Evolutionary conservation across 2,797 vertebrate species (phyloP).

Genomic region (Pipistrellus pygmaeus): DNA sequence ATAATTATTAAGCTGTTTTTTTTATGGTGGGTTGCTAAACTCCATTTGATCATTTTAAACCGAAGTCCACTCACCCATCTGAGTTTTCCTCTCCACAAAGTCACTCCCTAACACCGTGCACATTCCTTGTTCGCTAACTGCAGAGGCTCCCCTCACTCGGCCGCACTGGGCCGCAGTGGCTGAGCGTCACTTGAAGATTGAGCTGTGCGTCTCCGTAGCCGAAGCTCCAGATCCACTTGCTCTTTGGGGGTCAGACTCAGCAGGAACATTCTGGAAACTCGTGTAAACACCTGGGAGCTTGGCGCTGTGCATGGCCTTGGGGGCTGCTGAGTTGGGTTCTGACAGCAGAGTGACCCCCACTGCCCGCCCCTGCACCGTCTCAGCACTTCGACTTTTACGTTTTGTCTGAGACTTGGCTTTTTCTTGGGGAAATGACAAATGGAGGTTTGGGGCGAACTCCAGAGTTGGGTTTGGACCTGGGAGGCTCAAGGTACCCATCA

Average conservation of each 20-base stretch:
- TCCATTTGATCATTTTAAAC: background rate
- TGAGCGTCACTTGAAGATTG: background rate
- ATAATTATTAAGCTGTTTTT: background rate
- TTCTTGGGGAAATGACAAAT: background rate
- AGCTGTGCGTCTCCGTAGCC: background rate
- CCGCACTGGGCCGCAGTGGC: too few relatives aligned
- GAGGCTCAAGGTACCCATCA: accelerated
- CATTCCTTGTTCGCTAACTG: accelerated
- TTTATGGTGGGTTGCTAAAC: background rate
- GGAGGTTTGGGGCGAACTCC: background rate
- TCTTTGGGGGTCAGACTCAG: background rate
- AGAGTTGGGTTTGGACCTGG: background rate
- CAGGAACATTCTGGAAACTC: background rate
- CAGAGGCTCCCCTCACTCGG: background rate
- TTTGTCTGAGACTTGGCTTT: background rate
- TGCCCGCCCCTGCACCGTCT: background rate
- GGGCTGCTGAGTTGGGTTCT: background rate
- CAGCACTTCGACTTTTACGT: background rate
- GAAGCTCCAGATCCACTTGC: background rate
- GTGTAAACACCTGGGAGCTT: background rate
- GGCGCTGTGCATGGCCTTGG: background rate
- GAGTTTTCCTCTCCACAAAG: background rate
- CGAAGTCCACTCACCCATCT: background rate
- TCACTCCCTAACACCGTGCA: background rate
- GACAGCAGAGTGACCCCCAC: background rate